Conservation (phyloP, 2,113 vertebrate species). For the Sturnira hondurensis region DNA sequence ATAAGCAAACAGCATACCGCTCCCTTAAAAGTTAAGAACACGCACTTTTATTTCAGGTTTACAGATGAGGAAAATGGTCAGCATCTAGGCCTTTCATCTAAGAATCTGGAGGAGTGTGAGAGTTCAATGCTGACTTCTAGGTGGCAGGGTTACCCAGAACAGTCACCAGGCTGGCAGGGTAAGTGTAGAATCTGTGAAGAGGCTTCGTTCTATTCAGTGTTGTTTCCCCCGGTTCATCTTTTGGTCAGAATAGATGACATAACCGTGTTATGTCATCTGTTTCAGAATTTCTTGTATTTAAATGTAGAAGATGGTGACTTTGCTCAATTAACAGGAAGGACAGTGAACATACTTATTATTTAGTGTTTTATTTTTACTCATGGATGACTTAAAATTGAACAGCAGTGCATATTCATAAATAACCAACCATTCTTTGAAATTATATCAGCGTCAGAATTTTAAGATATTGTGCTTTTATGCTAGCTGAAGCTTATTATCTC, state of each 20-base stretch:
- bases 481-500: not conserved
- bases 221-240: not conserved
- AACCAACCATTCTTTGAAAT: not conserved
- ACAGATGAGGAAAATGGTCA: slow-evolving; percentile 44
- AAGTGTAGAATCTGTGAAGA: not conserved
- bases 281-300: not conserved
- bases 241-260: not conserved
- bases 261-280: not conserved
- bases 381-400: not conserved
- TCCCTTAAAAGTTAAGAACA: slow-evolving; percentile 33
- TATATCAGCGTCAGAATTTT: not conserved
- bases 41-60: slow-evolving; percentile 54
- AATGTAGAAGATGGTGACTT: not conserved
- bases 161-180: not conserved
- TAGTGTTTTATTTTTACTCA: not conserved
- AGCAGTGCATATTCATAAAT: not conserved
- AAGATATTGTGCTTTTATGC: not conserved
- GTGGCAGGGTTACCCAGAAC: not conserved
- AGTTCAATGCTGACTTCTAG: not conserved
- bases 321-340: not conserved
- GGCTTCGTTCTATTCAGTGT: not conserved
- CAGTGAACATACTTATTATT: not conserved
- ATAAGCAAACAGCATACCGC: slow-evolving; percentile 25
- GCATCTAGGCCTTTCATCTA: not conserved
- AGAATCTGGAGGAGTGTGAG: not conserved